Conservation (phyloP, 2,797 vertebrate genomes). For the Hydrocynus forskahlii region DNA sequence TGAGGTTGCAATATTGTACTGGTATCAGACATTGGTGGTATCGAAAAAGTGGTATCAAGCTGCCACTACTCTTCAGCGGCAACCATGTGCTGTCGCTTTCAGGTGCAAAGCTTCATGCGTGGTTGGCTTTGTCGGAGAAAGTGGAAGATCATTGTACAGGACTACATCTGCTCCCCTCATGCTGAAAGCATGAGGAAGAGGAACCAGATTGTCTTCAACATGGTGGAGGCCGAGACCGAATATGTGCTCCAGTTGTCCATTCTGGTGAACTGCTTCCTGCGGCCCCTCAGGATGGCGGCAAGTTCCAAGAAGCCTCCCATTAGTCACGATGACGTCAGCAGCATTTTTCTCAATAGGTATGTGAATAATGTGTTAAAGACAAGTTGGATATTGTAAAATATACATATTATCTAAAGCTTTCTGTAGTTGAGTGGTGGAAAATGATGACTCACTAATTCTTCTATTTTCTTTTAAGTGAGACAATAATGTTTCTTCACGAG, state of each 20-base stretch:
- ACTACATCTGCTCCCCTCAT: conserved; percentile 91
- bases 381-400: no score
- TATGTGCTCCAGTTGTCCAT: conserved; percentile 95
- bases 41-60: no score
- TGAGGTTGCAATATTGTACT: no score
- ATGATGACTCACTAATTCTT: conserved; percentile 7
- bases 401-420: no score
- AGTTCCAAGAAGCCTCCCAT: conserved; percentile 98
- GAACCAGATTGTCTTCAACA: conserved; percentile 91
- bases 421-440: no score
- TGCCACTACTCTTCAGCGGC: no score
- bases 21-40: no score
- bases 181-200: conserved; percentile 92
- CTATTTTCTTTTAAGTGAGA: conserved; percentile 82
- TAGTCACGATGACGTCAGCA: conserved; percentile 95
- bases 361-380: no score
- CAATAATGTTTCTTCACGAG: conserved; percentile 99
- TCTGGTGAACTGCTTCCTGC: conserved; percentile 94
- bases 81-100: not conserved
- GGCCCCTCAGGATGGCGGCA: conserved; percentile 95
- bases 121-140: conserved; percentile 90
- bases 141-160: conserved; percentile 92
- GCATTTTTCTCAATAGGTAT: conserved; percentile 98
- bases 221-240: conserved; percentile 90
- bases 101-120: conserved; percentile 93